Percentiles rank a stretch among this genome's conserved stretches.
Evolutionary conservation across 2,888 invertebrate genomes (phyloP).

Genomic region (Lasius platythorax): DNA sequence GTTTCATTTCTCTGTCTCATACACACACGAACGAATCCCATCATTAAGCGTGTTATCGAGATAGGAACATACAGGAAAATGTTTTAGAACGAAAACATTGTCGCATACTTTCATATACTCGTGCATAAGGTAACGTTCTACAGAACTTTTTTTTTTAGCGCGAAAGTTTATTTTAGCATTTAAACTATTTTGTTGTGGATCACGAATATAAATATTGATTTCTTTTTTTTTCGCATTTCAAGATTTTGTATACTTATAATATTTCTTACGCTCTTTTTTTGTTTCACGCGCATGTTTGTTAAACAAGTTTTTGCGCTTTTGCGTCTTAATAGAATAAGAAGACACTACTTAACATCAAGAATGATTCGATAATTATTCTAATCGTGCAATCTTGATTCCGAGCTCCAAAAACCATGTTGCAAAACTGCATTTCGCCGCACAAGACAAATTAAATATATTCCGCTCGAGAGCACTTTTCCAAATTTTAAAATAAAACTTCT

Average conservation of each 20-base stretch:
- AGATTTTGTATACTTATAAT: background rate
- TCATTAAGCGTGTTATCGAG: background rate
- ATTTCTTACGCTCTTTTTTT: background rate
- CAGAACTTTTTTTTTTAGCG: background rate
- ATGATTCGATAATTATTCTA: constrained; percentile 56
- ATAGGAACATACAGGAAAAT: background rate
- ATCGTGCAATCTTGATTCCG: constrained; percentile 59
- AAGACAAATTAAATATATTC: constrained; percentile 35
- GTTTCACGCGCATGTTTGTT: background rate
- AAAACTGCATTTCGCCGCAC: constrained; percentile 56
- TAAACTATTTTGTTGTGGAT: background rate
- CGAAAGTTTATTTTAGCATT: background rate
- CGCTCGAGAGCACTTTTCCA: background rate
- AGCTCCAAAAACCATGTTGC: constrained; percentile 58
- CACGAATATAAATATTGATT: background rate
- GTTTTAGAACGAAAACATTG: background rate
- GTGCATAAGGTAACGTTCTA: background rate
- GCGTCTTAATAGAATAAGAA: background rate
- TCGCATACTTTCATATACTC: background rate
- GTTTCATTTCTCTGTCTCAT: background rate
- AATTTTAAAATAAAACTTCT: constrained; percentile 4
- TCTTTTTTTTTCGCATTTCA: background rate
- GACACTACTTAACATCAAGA: background rate
- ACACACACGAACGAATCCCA: background rate
- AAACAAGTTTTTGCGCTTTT: background rate